Base-by-base conservation (phyloP, 2,113 vertebrate genomes). In the Canis aureus region DNA sequence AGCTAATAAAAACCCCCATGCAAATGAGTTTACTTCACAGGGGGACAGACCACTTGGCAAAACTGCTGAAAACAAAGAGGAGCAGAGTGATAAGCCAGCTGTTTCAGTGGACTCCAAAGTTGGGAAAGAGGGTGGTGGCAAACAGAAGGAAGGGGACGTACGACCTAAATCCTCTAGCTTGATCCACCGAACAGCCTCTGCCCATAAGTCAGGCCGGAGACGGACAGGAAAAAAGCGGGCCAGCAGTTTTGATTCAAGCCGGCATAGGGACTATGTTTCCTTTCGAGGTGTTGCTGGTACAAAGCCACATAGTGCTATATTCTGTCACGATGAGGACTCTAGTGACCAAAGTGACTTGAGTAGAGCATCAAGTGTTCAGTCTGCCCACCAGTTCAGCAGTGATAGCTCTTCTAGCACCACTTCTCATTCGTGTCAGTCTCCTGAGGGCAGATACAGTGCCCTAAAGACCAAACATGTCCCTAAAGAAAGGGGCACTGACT, bases 311-410 rank as follows among this genome's bases (percentile, higher is more conserved):
- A 99, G 99, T 90, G 99, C 99, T 74, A 98, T 99, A 32, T 99
- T 99, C 94, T 99, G 99, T 97, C 99, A 99, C 0, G 99, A 99
- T 16, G 99, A 99, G 96, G 99, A 99, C 98, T 99, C 99, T 22
- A 99, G 99, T 96, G 99, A 99, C 98, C 99, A 99, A 97, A 99
- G 99, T 86, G 99, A 99, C 98, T 98, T 99, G 98, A 99, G 99
- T 98, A 99, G 99, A 96, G 99, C 99, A 73, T 99, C 99, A 82
- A 99, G 99, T 91, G 99, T 99, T 96, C 99, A 99, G 98, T 99
- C 99, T 81, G 98, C 99, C 97, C 99, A 99, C 98, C 99, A 99
- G 92, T 98, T 99, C 79, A 99, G 99, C 99, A 99, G 99, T 9
- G 99, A 99, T 98, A 99, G 99, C 99, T 99, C 99, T 94, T 99